Evolutionary conservation across 2,797 vertebrate genomes (phyloP), one percentile per base, ranked within the genome.

Genomic region (Psittacula echo): DNA sequence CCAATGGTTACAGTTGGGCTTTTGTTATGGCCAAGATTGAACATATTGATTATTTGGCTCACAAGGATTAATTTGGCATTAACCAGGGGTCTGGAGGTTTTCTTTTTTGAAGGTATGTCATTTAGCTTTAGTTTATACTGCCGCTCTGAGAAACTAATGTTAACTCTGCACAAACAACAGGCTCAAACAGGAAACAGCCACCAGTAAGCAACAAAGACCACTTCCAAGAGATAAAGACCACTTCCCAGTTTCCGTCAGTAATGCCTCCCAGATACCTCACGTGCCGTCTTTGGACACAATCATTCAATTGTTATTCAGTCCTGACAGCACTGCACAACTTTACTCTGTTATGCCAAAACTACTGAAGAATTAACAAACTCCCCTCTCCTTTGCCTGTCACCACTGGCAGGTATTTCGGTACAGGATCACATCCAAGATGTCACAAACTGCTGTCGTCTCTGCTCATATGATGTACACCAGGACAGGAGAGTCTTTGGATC

Each of bases 351-450:
- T 12, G 10, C 19, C 3, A 2, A n/a, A 81, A 47, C 4, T 30
- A 22, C 7, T 74, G 8, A 45, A 47, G 58, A 61, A 81, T 32
- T n/a, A 50, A 24, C 39, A 54, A 64, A 74, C 32, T 30, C 14
- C 11, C 7, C 27, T 48, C 3, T 0, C 13, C 44, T 73, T 51
- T 53, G 50, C 87, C 48, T 5, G 3, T 37, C 53, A 18, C 18
- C 3, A 2, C 3, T 37, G 9, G 81, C 53, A 75, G n/a, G 45
- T 42, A 13, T 72, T 86, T 44, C 44, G 41, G 26, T 16, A 29
- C 24, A 7, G 1, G 2, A 32, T 30, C 48, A 41, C 4, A 0
- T 39, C 80, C 3, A 1, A 81, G 48, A 70, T 34, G 29, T 61
- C 71, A 51, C 66, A 78, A 75, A 53, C 7, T 19, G 58, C 74